Evolutionary conservation across 2,888 invertebrate species (phyloP), one percentile per base, ranked within the genome.

Genomic region (Conomelus anceps): DNA sequence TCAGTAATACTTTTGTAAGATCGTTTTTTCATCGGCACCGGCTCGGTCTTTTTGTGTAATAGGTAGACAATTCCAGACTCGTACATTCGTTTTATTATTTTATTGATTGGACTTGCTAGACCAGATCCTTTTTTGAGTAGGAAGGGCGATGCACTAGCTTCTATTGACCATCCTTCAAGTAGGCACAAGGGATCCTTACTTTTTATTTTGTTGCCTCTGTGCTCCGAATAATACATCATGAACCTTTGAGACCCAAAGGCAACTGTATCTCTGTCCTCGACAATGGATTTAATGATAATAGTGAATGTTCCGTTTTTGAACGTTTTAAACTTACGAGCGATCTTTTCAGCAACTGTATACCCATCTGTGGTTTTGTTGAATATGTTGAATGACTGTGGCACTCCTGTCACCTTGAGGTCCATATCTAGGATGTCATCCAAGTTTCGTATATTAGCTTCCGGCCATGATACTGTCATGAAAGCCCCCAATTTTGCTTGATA

Each of bases 391-490:
- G 85, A 84, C n/a, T 88, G 88, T 6, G 85, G 88, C 17, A 26
- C 20, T 17, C 88, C 88, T 17, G n/a, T 26, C 17, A 88, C 34
- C 22, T 88, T 85, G 7, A 88, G 17, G 22, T 88, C 22, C n/a
- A 22, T 11, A 0, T 88, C 85, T 17, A 26, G 24, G n/a, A 88
- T 88, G 26, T 88, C 88, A 29, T 29, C 23, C 29, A 84, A 85
- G 7, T 17, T 85, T 24, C 85, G 22, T 22, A 88, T 85, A n/a
- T 88, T 88, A 17, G 24, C 26, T 84, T 22, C 85, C 22, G 29
- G 85, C 88, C 85, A 84, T 22, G 88, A 85, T 22, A 88, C 88
- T n/a, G 88, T 88, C 29, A 88, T 22, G n/a, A 88, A 88, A 34
- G 85, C 85, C 24, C 85, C 85, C 85, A 88, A 22, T 17, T 84